Base-by-base conservation (phyloP, 2,888 invertebrate genomes). In the Cerastis rubricosa region DNA sequence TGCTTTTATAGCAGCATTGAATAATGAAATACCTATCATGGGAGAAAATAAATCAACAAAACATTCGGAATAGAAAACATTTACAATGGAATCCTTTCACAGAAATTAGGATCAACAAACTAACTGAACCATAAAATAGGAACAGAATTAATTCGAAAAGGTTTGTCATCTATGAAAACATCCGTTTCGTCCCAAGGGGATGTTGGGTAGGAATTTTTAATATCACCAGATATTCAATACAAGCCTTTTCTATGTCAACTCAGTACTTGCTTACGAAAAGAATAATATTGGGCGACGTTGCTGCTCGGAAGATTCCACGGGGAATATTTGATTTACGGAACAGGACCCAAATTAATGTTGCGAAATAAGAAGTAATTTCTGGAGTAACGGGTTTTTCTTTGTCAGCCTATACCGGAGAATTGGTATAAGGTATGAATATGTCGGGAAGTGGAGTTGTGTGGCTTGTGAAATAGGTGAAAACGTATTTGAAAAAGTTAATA, bases 151-250 rank as follows among this genome's bases (percentile, higher is more conserved):
- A 80, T 87, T 84, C 80, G 49, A 76, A 81, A 85, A 83, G 78
- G 81, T 87, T 87, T 85, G 83, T 85, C 85, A 86, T 85, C 81
- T 85, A 84, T 83, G 80, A 85, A 87, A 88, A 85, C 83, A 86
- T 87, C 73, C 80, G 65, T 78, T 75, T 59, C 74, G 85, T 80
- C 80, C 78, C 84, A 75, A 84, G 76, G 71, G 82, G 73, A 81
- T 78, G 76, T 83, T 80, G 85, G 89, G 89, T 85, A 90, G 91
- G 94, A 94, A 94, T 94, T 94, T 94, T 94, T 94, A 94, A 94
- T 94, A 94, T 92, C 90, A 89, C 82, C 84, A 87, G 89, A 91
- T 91, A 91, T 90, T 90, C 90, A 89, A 91, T 92, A 92, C 90
- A 90, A 89, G 85, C 88, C 87, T 89, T 87, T 88, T 89, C 86